Percentiles rank a stretch among this genome's conserved stretches.
phyloP scores from a whole-genome alignment of 1,140 invertebrate species.

The Carposina sasakii region DNA sequence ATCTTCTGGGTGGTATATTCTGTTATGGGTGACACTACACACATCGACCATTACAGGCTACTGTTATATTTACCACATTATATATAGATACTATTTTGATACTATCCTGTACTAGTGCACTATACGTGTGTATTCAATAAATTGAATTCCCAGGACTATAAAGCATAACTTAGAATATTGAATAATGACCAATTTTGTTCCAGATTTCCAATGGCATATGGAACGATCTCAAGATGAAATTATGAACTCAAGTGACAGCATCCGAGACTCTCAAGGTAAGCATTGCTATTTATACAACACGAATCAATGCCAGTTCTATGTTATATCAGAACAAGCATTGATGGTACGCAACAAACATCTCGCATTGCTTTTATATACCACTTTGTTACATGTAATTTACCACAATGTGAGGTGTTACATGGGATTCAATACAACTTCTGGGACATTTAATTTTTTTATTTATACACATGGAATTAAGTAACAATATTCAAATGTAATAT shows the following conservation, averaged over 20 bases:
- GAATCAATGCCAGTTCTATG: conserved; percentile 22
- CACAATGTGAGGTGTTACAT: conserved; percentile 45
- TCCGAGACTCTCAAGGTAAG: conserved; percentile 72
- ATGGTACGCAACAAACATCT: conserved; percentile 35
- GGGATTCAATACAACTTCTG: conserved; percentile 52
- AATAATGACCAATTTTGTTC: too few species aligned
- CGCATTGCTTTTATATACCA: conserved; percentile 32
- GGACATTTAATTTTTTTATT: conserved; percentile 45
- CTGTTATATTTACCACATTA: too few species aligned
- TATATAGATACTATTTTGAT: too few species aligned
- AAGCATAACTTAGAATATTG: too few species aligned
- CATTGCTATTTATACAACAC: conserved; percentile 17
- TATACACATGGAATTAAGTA: neutral
- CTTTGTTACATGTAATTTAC: neutral
- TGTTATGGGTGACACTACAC: too few species aligned
- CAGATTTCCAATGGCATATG: conserved; percentile 72
- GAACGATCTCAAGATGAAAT: conserved; percentile 72
- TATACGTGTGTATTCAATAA: too few species aligned
- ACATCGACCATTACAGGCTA: too few species aligned
- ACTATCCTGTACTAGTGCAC: too few species aligned
- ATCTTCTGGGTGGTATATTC: too few species aligned
- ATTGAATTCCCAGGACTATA: too few species aligned
- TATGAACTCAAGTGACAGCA: conserved; percentile 65
- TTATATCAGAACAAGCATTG: conserved; percentile 10
- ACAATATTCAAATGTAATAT: too few species aligned